Percentiles rank a stretch among this genome's conserved stretches.
These are phyloP conservation scores for Florisuga fusca DNA, from an alignment of 2,797 vertebrate genomes.

Conservation along the genomic window DNA sequence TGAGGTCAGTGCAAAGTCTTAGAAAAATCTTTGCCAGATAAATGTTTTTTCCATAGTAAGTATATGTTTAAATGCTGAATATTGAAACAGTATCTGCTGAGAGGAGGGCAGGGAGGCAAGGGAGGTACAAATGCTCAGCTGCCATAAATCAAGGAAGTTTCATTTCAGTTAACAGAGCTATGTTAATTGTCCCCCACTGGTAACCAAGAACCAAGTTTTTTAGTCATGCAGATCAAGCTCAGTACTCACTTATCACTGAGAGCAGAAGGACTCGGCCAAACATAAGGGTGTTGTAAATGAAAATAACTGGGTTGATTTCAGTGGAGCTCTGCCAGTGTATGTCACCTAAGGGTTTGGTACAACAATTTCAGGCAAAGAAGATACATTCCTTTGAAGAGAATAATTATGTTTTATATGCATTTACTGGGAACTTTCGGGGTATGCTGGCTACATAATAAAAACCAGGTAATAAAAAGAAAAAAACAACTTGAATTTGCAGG, in stretches of 20 bases:
- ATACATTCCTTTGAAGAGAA: constrained; percentile 29
- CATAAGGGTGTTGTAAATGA: neutral
- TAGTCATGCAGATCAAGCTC: neutral
- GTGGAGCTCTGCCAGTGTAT: neutral
- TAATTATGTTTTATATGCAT: constrained; percentile 50
- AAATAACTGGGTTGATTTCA: neutral
- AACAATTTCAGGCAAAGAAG: constrained; percentile 26
- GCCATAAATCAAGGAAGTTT: neutral
- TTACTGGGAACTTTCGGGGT: constrained; percentile 14
- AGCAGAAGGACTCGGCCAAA: neutral
- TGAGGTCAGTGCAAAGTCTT: neutral
- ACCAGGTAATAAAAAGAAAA: constrained; percentile 49
- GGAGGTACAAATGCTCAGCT: neutral
- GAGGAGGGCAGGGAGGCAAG: rapidly evolving
- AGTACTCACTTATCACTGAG: neutral
- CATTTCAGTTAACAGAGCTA: neutral
- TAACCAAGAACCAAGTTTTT: neutral
- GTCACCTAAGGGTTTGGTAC: constrained; percentile 14
- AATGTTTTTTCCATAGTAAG: neutral
- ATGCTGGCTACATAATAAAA: constrained; percentile 46
- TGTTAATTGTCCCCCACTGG: neutral
- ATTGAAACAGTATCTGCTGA: neutral
- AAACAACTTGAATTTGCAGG: constrained; percentile 45
- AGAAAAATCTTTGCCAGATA: neutral
- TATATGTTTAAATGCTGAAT: neutral